phyloP scores from a whole-genome alignment of 2,797 vertebrate species.

The Onychomys arenicola region DNA sequence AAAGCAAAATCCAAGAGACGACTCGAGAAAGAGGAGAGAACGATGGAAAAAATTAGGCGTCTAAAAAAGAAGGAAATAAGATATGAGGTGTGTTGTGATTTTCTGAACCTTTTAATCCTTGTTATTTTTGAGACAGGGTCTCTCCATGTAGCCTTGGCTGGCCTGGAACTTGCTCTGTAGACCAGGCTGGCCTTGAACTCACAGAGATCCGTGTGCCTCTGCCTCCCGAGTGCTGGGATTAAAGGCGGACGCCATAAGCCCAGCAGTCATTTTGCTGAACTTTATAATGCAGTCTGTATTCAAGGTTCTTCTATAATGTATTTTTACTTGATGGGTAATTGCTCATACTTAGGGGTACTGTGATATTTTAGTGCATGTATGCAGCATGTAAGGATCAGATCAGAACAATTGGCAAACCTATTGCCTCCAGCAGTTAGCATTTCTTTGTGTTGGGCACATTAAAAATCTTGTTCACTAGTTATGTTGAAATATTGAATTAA shows the following conservation, averaged over 20 bases:
- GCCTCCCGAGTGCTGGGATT: not conserved
- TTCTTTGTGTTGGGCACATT: not conserved
- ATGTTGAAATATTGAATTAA: not conserved
- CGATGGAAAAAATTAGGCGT: slow-evolving; percentile 85
- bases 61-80: slow-evolving; percentile 87
- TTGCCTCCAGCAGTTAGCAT: not conserved
- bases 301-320: not conserved
- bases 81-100: slow-evolving; percentile 80
- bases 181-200: not conserved
- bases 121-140: not conserved
- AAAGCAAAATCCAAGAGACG: slow-evolving; percentile 78
- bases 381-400: not conserved
- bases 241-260: not conserved
- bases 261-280: not conserved
- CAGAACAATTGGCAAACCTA: not conserved
- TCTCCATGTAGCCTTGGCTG: not conserved
- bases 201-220: not conserved
- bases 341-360: not conserved
- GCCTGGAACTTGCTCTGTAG: not conserved
- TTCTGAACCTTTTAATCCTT: not conserved
- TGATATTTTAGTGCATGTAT: not conserved
- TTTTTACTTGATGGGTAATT: not conserved
- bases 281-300: not conserved
- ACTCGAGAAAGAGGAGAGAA: slow-evolving; percentile 88
- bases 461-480: not conserved